phyloP scores from a whole-genome alignment of 2,888 invertebrate species.

The Oscheius sp. region DNA sequence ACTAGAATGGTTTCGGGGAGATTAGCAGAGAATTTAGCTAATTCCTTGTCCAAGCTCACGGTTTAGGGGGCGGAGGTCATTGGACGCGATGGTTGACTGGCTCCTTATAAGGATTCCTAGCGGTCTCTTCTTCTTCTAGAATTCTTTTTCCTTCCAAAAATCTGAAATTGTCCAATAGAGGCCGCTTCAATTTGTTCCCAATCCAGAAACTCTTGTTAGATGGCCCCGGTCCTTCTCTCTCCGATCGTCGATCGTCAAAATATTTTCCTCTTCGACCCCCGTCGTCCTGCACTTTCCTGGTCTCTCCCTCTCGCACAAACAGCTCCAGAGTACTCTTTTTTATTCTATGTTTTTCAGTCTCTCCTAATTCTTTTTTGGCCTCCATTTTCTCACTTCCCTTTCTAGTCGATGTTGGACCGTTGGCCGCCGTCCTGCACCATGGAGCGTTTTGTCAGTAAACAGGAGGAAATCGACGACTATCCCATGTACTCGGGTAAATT shows the following conservation, averaged over 20 bases:
- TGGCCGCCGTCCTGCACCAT: constrained; percentile 23
- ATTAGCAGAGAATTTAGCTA: too few species aligned
- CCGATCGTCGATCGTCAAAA: neutral
- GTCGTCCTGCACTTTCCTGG: neutral
- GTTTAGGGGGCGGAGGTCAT: too few species aligned
- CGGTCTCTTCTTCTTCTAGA: neutral
- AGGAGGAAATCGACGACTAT: constrained; percentile 47
- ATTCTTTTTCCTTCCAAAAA: too few species aligned
- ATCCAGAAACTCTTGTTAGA: too few species aligned
- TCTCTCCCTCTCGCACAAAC: constrained; percentile 4
- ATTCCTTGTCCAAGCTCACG: too few species aligned
- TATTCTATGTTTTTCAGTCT: neutral
- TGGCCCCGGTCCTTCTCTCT: constrained; percentile 1
- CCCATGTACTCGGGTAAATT: constrained; percentile 28
- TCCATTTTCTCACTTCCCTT: neutral
- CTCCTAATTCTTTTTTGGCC: neutral
- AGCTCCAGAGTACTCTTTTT: constrained; percentile 4
- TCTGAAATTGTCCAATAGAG: too few species aligned
- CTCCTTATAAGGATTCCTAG: neutral
- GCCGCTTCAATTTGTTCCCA: too few species aligned
- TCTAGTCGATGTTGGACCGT: constrained; percentile 23
- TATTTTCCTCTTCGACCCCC: neutral
- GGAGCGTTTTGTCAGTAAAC: constrained; percentile 34
- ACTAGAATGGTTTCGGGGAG: too few species aligned
- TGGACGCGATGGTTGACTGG: too few species aligned